phyloP scores from a whole-genome alignment of 1,140 invertebrate species.

The Nylanderia fulva region DNA sequence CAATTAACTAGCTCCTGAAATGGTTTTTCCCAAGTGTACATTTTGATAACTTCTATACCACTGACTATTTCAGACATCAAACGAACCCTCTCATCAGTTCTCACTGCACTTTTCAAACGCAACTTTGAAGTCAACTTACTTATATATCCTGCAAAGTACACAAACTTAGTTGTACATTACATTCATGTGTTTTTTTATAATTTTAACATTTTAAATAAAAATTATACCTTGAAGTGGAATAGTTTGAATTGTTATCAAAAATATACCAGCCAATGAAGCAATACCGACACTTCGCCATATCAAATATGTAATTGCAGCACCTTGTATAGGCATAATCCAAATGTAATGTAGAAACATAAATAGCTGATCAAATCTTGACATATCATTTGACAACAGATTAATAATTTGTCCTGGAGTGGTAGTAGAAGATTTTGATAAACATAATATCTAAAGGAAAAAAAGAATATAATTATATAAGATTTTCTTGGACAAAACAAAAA shows the following conservation, averaged over 20 bases:
- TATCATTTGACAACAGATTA: constrained; percentile 94
- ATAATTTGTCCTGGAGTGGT: constrained; percentile 93
- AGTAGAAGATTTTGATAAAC: constrained; percentile 83
- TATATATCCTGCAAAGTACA: constrained; percentile 87
- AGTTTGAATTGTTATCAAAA: constrained; percentile 88
- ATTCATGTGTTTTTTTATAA: neutral
- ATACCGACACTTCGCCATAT: constrained; percentile 88
- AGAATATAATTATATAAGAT: neutral
- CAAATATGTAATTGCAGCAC: constrained; percentile 87
- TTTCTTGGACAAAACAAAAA: neutral
- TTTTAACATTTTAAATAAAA: constrained; percentile 60
- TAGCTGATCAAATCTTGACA: constrained; percentile 86
- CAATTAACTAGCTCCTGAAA: constrained; percentile 89
- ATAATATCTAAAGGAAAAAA: constrained; percentile 75
- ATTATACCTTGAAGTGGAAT: constrained; percentile 90
- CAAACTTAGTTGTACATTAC: neutral
- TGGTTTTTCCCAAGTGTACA: constrained; percentile 94
- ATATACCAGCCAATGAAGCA: constrained; percentile 88
- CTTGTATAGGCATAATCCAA: constrained; percentile 92
- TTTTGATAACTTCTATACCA: constrained; percentile 93
- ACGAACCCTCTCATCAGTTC: constrained; percentile 92
- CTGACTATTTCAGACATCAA: constrained; percentile 94
- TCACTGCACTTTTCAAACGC: constrained; percentile 88
- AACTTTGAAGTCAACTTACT: constrained; percentile 89
- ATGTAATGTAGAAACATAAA: constrained; percentile 87